phyloP scores from a whole-genome alignment of 2,888 invertebrate genomes.

The Rhogogaster chlorosoma region DNA sequence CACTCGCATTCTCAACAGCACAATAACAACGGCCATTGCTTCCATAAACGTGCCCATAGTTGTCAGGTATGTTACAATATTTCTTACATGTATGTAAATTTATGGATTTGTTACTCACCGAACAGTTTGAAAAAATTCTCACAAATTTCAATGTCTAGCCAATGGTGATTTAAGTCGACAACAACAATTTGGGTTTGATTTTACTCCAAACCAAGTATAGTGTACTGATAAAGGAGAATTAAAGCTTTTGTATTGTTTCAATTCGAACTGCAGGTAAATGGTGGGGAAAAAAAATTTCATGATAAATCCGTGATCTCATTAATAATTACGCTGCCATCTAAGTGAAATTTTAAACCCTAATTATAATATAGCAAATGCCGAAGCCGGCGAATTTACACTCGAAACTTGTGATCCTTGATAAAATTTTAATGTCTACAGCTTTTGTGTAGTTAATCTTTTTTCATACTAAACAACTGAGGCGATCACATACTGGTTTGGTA shows the following conservation, averaged over 20 bases:
- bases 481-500: neutral
- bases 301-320: neutral
- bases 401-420: neutral
- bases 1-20: constrained; percentile 71
- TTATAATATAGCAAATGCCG: neutral
- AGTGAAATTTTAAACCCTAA: neutral
- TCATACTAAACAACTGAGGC: neutral
- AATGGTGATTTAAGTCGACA: too few species aligned
- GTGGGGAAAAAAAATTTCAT: neutral
- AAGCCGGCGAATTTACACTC: neutral
- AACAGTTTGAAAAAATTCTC: neutral
- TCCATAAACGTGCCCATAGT: constrained; percentile 72
- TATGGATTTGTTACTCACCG: neutral
- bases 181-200: neutral
- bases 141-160: neutral
- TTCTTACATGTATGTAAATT: neutral
- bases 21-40: constrained; percentile 72
- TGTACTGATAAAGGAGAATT: neutral
- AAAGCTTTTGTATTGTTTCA: neutral
- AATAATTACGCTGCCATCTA: neutral
- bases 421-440: neutral
- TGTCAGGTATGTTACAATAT: constrained; percentile 71
- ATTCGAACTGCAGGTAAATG: neutral
- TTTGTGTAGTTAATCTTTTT: neutral
- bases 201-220: neutral